phyloP scores from a whole-genome alignment of 2,797 vertebrate genomes.

The Tapirus indicus region DNA sequence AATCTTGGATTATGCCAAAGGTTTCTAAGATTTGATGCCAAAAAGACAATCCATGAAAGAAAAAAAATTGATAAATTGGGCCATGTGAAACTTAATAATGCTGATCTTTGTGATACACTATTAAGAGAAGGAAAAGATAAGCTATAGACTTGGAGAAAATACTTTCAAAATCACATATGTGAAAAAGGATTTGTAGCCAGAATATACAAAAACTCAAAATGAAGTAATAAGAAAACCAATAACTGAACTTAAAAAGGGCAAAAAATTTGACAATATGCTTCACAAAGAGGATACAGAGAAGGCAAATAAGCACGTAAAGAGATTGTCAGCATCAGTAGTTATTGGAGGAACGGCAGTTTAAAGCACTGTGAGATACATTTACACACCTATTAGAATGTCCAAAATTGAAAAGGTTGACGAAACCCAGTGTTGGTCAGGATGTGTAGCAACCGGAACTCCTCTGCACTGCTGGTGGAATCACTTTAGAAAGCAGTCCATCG shows the following conservation, averaged over 20 bases:
- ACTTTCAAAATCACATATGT: not conserved
- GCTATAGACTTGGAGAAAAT: not conserved
- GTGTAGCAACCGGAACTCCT: not conserved
- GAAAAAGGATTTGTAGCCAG: not conserved
- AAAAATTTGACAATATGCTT: not conserved
- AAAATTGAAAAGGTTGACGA: no score
- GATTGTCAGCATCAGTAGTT: no score
- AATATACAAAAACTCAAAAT: not conserved
- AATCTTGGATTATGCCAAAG: not conserved
- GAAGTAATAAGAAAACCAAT: not conserved
- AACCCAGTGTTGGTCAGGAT: not conserved
- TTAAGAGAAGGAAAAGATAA: not conserved
- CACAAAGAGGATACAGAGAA: not conserved
- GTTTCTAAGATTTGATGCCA: not conserved
- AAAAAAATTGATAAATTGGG: not conserved
- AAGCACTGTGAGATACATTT: rapidly evolving
- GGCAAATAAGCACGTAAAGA: not conserved
- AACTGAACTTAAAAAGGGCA: not conserved
- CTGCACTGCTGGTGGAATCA: no score
- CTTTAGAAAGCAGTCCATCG: not conserved
- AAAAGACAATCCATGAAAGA: not conserved
- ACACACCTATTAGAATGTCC: rapidly evolving
- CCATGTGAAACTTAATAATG: rapidly evolving
- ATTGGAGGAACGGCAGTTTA: not conserved
- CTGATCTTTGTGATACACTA: no score